Conservation (phyloP, 2,113 vertebrate species). For the Mus spicilegus region DNA sequence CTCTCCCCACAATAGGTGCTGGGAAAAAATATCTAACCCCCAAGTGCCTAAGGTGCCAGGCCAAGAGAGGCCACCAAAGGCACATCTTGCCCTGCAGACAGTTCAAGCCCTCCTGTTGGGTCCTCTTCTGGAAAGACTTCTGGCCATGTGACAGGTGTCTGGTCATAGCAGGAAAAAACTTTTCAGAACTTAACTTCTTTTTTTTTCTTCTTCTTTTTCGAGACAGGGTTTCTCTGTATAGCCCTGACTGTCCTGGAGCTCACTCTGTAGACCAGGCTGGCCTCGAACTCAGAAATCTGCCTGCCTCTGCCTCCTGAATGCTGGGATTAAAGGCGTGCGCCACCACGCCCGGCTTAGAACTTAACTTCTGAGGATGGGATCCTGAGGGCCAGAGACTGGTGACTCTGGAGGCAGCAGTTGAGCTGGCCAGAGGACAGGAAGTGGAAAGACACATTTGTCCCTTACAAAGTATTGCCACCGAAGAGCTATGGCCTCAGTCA, state of each 20-base stretch:
- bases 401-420: background rate
- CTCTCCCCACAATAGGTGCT: background rate
- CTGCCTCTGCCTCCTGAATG: too few relatives aligned
- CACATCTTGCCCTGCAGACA: background rate
- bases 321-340: too few relatives aligned
- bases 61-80: background rate
- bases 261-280: too few relatives aligned
- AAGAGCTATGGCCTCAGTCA: background rate
- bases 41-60: fast-evolving
- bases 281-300: too few relatives aligned
- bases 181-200: background rate
- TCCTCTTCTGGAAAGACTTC: fast-evolving
- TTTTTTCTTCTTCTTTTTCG: too few relatives aligned
- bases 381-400: background rate
- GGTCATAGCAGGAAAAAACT: background rate
- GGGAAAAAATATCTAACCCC: background rate
- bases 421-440: background rate
- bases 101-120: too few relatives aligned
- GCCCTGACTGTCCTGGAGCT: too few relatives aligned
- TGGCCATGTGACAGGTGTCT: background rate
- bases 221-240: too few relatives aligned
- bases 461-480: background rate
- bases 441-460: background rate
- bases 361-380: background rate
- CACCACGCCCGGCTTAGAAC: too few relatives aligned